Base-by-base conservation (phyloP, 2,797 vertebrate species). In the Balearica regulorum region DNA sequence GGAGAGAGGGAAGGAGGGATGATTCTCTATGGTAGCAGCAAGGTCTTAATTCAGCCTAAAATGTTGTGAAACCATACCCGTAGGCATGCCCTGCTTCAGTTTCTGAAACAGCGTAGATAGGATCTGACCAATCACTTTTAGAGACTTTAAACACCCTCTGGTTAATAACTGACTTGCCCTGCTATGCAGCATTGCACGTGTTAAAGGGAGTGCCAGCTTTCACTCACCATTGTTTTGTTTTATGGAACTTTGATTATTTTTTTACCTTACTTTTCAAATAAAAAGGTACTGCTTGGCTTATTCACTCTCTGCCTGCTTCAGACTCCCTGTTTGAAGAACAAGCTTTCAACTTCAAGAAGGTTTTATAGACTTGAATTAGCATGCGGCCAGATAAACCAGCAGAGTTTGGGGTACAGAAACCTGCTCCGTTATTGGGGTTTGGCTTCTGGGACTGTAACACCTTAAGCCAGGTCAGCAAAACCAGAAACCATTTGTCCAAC, bases 141-240 rank as follows among this genome's bases (percentile, higher is more conserved):
- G 54, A 82, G 77, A 22, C 48, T 65, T 76, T 39, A 54, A 78
- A 90, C 92, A 92, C 78, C 89, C 73, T 75, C 78, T 89, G 75
- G 87, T 93, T 95, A 89, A 89, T 94, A 66, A 80, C 68, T 80
- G 46, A 79, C 84, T 33, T 69, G 62, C 33, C 51, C 55, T 87
- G 62, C 81, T 70, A 0, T 35, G 49, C 66, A 46, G 29, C 62
- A 8, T 46, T 72, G 58, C 57, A 4, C 20, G 1, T 22, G 37
- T 60, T 60, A 35, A 6, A n/a, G 21, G 77, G 33, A 58, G 54
- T 19, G 77, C 53, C 79, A 60, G 60, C 64, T 90, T 68, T 69
- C 87, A 13, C 46, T 84, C 75, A 20, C 54, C 24, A 11, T 11
- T 33, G 66, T 33, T 72, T 72, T 44, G 41, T 39, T 88, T 73